phyloP scores from a whole-genome alignment of 2,797 vertebrate genomes.

The Urocyon cinereoargenteus region DNA sequence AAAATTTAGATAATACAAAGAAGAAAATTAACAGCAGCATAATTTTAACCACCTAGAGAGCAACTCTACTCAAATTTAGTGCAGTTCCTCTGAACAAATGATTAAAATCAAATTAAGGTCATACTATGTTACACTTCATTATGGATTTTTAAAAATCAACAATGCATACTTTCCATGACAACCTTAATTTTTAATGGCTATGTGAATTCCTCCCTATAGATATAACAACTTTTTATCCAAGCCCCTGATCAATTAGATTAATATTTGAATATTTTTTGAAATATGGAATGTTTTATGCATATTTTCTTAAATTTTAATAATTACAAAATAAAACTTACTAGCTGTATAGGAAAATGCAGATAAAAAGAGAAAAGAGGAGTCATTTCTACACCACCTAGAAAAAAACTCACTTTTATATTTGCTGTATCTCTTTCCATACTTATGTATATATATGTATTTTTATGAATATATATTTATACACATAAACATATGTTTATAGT shows the following conservation, averaged over 20 bases:
- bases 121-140: not conserved
- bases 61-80: not conserved
- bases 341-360: not conserved
- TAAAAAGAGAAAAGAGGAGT: not conserved
- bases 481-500: not conserved
- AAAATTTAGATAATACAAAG: conserved; percentile 4
- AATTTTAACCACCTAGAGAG: not conserved
- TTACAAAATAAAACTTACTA: not conserved
- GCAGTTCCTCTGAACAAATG: conserved; percentile 25
- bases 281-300: not conserved
- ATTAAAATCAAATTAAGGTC: not conserved
- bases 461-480: not conserved
- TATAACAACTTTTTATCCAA: not conserved
- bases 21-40: not conserved
- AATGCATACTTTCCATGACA: not conserved
- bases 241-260: not conserved
- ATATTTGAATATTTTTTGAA: not conserved
- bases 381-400: not conserved
- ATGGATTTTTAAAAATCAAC: not conserved
- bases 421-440: not conserved
- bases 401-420: not conserved
- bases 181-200: not conserved
- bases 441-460: not conserved
- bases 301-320: not conserved
- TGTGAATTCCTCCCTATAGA: not conserved